Conservation (phyloP, 2,888 invertebrate genomes). For the Heteromurus nitidus region DNA sequence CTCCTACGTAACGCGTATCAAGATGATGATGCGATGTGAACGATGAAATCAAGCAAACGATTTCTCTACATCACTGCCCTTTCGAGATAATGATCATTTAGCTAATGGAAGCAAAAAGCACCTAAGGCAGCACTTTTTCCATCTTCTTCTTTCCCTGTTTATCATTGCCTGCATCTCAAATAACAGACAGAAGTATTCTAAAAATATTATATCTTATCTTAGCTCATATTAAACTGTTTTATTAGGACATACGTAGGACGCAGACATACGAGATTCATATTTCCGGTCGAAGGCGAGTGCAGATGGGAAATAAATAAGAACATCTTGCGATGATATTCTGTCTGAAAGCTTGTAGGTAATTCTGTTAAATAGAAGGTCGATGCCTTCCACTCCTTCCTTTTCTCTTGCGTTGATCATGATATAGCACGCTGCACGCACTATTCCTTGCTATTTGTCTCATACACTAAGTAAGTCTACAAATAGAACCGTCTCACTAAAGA, state of each 20-base stretch:
- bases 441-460: too few relatives aligned
- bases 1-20: slow-evolving; percentile 41
- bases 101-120: slow-evolving; percentile 59
- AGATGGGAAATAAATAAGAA: background rate
- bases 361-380: slow-evolving; percentile 20
- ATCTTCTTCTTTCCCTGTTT: background rate
- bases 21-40: slow-evolving; percentile 56
- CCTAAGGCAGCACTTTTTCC: slow-evolving; percentile 45
- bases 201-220: too few relatives aligned
- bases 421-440: too few relatives aligned
- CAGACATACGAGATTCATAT: background rate
- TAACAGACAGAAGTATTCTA: too few relatives aligned
- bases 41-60: slow-evolving; percentile 62
- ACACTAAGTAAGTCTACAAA: too few relatives aligned
- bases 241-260: too few relatives aligned
- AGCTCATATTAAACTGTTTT: too few relatives aligned
- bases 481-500: too few relatives aligned
- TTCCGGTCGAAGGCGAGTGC: background rate
- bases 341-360: slow-evolving; percentile 18
- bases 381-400: too few relatives aligned
- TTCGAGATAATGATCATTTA: slow-evolving; percentile 60
- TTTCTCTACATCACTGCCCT: slow-evolving; percentile 55
- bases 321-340: background rate
- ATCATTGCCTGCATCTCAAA: background rate
- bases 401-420: too few relatives aligned